These are phyloP conservation scores for Aromia moschata DNA, from an alignment of 2,888 invertebrate genomes.

Conservation along the genomic window DNA sequence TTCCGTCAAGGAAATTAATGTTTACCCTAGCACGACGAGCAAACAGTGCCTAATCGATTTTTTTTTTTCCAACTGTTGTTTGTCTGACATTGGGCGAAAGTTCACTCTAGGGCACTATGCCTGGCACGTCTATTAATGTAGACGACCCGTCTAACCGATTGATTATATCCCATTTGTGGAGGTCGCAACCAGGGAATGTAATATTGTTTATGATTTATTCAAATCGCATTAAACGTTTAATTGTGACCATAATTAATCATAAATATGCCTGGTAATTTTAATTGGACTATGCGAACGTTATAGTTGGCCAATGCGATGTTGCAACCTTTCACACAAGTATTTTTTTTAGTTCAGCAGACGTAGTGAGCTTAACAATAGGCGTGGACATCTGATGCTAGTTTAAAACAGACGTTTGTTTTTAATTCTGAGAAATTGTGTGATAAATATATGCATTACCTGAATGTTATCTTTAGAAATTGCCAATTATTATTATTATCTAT, in stretches of 20 bases:
- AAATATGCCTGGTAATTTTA: slow-evolving; percentile 11
- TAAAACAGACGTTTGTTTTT: too few species aligned
- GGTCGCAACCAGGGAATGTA: too few species aligned
- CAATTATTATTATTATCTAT: neutral
- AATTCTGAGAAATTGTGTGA: slow-evolving; percentile 19
- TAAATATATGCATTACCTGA: neutral
- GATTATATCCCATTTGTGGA: too few species aligned
- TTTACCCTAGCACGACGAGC: too few species aligned
- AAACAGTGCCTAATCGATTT: too few species aligned
- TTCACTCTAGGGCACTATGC: too few species aligned
- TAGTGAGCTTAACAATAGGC: slow-evolving; percentile 11
- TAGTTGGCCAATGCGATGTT: slow-evolving; percentile 11
- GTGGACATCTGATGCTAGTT: too few species aligned
- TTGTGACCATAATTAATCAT: slow-evolving; percentile 16
- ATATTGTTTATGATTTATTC: slow-evolving; percentile 17
- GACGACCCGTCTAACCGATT: too few species aligned
- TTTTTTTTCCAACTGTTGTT: too few species aligned
- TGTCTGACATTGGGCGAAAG: too few species aligned
- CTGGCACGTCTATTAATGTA: too few species aligned
- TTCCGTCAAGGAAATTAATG: too few species aligned
- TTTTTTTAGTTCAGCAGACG: slow-evolving; percentile 2
- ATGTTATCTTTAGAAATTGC: neutral
- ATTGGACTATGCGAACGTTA: slow-evolving; percentile 10
- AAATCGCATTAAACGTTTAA: slow-evolving; percentile 17
- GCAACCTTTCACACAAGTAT: slow-evolving; percentile 9